phyloP scores from a whole-genome alignment of 2,113 vertebrate genomes.

The Sciurus niger region DNA sequence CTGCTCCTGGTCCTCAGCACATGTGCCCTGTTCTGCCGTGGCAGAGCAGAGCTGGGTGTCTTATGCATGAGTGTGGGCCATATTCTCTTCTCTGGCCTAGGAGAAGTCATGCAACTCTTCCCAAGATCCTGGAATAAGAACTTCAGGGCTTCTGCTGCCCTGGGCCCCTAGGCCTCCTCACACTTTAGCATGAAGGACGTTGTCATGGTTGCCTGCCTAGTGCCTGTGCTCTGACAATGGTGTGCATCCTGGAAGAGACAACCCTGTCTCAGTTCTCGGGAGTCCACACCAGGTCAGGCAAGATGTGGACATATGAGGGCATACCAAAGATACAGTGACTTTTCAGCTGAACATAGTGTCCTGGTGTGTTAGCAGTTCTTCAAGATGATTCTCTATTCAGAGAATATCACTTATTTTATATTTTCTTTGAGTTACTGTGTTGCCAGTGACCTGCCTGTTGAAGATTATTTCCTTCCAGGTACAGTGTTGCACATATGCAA shows the following conservation, averaged over 20 bases:
- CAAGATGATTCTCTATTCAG: background rate
- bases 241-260: background rate
- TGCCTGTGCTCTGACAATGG: background rate
- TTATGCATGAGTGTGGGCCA: accelerated
- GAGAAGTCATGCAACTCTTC: background rate
- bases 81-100: background rate
- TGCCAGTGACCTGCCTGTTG: background rate
- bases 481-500: too few relatives aligned
- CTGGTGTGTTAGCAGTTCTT: background rate
- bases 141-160: background rate
- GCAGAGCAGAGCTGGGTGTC: background rate
- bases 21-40: background rate
- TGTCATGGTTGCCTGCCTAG: background rate
- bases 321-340: background rate
- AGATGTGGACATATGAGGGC: background rate
- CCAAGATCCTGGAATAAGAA: background rate
- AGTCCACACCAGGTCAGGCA: background rate
- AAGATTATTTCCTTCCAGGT: too few relatives aligned
- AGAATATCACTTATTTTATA: background rate
- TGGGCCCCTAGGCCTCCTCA: background rate
- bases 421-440: background rate
- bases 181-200: background rate
- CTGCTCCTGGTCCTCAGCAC: background rate
- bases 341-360: background rate
- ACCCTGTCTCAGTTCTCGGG: background rate